Conservation (phyloP, 2,113 vertebrate species). For the Larimichthys polyactis region DNA sequence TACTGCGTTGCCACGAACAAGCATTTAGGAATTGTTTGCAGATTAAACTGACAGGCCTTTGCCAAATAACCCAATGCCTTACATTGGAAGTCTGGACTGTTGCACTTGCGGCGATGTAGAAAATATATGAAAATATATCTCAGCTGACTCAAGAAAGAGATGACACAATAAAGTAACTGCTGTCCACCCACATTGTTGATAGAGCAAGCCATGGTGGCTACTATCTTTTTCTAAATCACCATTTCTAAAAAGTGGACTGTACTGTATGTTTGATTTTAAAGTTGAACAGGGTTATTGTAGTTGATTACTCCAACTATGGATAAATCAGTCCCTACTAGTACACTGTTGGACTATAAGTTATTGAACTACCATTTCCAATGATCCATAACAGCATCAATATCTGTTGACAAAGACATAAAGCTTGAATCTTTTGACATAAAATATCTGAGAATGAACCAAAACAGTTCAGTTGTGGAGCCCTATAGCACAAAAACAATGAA, state of each 20-base stretch:
- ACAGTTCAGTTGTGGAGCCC: not conserved
- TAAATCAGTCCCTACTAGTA: not conserved
- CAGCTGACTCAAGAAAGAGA: slow-evolving; percentile 3
- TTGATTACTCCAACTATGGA: not conserved
- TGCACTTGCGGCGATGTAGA: not conserved
- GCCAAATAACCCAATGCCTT: not conserved
- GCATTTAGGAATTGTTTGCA: not conserved
- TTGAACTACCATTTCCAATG: not conserved
- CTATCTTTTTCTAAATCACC: not conserved
- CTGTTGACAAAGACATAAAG: not conserved
- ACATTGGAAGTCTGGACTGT: not conserved
- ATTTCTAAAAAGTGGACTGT: not conserved
- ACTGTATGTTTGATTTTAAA: not conserved
- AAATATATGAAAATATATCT: slow-evolving; percentile 2
- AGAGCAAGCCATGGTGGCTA: not conserved
- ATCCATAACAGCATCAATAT: not conserved
- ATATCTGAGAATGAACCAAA: not conserved
- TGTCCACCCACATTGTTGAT: not conserved
- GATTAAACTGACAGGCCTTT: not conserved
- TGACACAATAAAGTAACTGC: not conserved
- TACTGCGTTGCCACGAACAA: not conserved
- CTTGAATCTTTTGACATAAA: not conserved
- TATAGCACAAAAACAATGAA: not conserved
- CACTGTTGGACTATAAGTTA: not conserved
- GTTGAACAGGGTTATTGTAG: not conserved